phyloP scores from a whole-genome alignment of 1,140 invertebrate genomes.

The Thalassaphorura encarpata region DNA sequence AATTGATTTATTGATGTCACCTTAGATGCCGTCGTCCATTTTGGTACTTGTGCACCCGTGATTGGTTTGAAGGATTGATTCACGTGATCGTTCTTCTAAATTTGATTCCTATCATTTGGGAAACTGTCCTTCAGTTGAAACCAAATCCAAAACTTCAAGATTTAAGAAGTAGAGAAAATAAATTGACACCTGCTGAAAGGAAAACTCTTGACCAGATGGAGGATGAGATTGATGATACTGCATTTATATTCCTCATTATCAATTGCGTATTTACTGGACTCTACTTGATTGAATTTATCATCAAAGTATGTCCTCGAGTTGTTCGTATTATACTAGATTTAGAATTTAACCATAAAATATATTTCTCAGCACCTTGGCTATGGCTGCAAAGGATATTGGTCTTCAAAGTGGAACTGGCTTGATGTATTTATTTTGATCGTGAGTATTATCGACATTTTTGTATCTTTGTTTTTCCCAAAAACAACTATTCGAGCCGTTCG shows the following conservation, averaged over 20 bases:
- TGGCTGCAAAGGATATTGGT: conserved; percentile 4
- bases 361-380: conserved; percentile 2
- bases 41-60: conserved; percentile 2
- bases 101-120: conserved; percentile 19
- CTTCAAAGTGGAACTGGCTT: conserved; percentile 8
- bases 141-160: background rate
- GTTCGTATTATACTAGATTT: background rate
- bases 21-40: conserved; percentile 9
- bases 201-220: background rate
- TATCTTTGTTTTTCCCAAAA: background rate
- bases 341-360: background rate
- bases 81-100: conserved; percentile 19
- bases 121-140: conserved; percentile 1
- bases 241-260: background rate
- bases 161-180: background rate
- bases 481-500: background rate
- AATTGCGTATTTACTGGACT: conserved; percentile 8
- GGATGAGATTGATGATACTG: background rate
- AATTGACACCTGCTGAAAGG: no score
- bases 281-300: conserved; percentile 17
- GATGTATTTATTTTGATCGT: conserved; percentile 9
- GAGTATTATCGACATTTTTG: background rate
- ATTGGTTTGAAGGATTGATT: conserved; percentile 25
- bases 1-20: background rate
- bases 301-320: conserved; percentile 21